These are phyloP conservation scores for Nephrotoma appendiculata DNA, from an alignment of 2,888 invertebrate species.

Conservation along the genomic window DNA sequence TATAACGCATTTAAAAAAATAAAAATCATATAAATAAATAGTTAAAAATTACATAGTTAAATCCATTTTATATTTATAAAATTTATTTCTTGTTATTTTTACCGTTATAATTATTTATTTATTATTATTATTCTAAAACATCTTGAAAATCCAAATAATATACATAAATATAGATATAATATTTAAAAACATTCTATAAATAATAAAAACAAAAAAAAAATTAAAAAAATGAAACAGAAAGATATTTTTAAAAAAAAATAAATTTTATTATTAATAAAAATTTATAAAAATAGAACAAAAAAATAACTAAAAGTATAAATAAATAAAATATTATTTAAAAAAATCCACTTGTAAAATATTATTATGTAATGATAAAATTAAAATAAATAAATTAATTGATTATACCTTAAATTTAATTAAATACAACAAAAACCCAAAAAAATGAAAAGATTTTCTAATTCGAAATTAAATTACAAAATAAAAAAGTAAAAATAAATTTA, in stretches of 20 bases:
- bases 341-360: background rate
- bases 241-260: constrained; percentile 10
- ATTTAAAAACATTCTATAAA: background rate
- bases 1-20: background rate
- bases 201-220: background rate
- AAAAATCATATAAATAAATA: background rate
- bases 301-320: background rate
- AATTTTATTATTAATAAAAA: constrained; percentile 9
- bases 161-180: background rate
- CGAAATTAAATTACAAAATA: background rate
- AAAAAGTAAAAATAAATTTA: background rate
- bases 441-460: background rate
- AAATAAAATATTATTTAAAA: background rate
- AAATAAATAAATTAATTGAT: background rate
- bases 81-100: background rate
- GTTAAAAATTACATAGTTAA: background rate
- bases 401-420: background rate
- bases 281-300: constrained; percentile 6
- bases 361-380: background rate
- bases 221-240: constrained; percentile 3
- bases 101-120: background rate
- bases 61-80: background rate
- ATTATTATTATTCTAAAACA: background rate
- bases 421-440: background rate
- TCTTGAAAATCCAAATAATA: background rate